Evolutionary conservation across 2,113 vertebrate genomes (phyloP).

Genomic region (Cottus gobio): DNA sequence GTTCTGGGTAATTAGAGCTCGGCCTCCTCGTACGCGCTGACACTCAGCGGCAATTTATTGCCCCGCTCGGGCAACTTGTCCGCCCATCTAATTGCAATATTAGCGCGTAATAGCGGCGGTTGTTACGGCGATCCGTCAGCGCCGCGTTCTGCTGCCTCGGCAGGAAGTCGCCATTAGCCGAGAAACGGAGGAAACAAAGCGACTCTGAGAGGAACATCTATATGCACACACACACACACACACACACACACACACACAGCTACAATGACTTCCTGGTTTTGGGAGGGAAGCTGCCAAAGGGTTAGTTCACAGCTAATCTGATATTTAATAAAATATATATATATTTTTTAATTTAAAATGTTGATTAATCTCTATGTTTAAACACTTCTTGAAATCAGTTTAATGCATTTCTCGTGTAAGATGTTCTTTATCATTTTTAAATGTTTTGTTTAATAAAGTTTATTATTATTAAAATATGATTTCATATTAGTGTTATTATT

Average conservation of each 20-base stretch:
- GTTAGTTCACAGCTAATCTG: too few relatives aligned
- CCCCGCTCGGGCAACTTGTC: slow-evolving; percentile 70
- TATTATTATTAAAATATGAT: too few relatives aligned
- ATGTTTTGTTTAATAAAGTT: too few relatives aligned
- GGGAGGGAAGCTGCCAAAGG: neutral
- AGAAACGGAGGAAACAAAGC: slow-evolving; percentile 60
- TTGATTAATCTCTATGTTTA: too few relatives aligned
- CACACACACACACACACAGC: slow-evolving; percentile 26
- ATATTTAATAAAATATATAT: neutral
- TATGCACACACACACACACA: slow-evolving; percentile 51
- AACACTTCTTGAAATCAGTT: too few relatives aligned
- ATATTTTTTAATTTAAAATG: too few relatives aligned
- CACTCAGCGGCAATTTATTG: slow-evolving; percentile 78
- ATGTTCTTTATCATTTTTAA: too few relatives aligned
- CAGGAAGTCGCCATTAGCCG: slow-evolving; percentile 72
- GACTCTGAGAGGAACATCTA: slow-evolving; percentile 60
- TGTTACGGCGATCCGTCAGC: slow-evolving; percentile 62
- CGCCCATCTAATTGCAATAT: slow-evolving; percentile 84
- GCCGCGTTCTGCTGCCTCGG: slow-evolving; percentile 73
- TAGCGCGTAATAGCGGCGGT: slow-evolving; percentile 80
- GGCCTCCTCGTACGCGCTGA: slow-evolving; percentile 67
- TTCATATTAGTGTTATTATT: too few relatives aligned
- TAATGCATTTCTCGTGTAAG: too few relatives aligned
- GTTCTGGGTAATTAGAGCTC: slow-evolving; percentile 77
- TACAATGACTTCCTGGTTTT: neutral